These are phyloP conservation scores for Dendrocincla fuliginosa DNA, from an alignment of 2,797 vertebrate species.

Conservation along the genomic window DNA sequence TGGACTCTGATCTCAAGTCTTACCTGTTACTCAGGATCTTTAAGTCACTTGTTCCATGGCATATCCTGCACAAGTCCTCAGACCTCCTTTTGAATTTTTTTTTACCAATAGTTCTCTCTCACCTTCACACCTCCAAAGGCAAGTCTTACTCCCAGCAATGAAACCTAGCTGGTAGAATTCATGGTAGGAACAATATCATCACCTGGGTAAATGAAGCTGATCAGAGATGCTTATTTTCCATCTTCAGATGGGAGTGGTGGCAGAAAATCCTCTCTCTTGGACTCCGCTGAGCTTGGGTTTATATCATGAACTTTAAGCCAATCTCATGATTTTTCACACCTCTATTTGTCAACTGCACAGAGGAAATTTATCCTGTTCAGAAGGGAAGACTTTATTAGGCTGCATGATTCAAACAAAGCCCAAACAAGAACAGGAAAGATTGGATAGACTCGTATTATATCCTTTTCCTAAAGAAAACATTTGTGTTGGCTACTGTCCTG, in stretches of 20 bases:
- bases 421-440: not conserved
- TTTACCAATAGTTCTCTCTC: not conserved
- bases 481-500: not conserved
- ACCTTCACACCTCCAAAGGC: not conserved
- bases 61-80: fast-evolving
- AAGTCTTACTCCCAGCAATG: not conserved
- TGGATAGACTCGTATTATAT: not conserved
- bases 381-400: not conserved
- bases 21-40: not conserved
- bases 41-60: not conserved
- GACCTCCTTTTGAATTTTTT: fast-evolving
- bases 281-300: not conserved
- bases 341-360: not conserved
- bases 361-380: not conserved
- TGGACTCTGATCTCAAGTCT: not conserved
- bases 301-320: not conserved
- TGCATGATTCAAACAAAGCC: not conserved
- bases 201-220: not conserved
- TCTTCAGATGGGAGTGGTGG: not conserved
- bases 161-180: not conserved
- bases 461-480: not conserved
- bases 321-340: not conserved
- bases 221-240: not conserved
- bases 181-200: not conserved
- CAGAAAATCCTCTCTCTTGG: not conserved